A percentile compares a stretch with the other conserved stretches of the same genome.
Conservation (phyloP, 2,888 invertebrate genomes). For the Balanococcus diminutus region DNA sequence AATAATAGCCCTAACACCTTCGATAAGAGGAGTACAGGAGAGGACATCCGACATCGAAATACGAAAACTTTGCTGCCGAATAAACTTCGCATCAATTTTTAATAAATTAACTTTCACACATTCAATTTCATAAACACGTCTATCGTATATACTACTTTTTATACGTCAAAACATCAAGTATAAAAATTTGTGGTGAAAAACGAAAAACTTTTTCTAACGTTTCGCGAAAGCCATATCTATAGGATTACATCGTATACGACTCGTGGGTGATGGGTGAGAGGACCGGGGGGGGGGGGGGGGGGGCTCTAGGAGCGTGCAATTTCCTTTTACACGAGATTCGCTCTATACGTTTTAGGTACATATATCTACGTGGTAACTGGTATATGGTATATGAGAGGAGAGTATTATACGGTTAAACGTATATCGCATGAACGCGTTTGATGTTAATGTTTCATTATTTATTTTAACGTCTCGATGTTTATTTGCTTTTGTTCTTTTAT, state of each 20-base stretch:
- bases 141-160: neutral
- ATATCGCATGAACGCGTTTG: neutral
- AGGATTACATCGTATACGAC: neutral
- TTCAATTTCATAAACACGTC: neutral
- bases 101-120: neutral
- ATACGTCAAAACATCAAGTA: neutral
- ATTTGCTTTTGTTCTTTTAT: slow-evolving; percentile 16
- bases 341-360: neutral
- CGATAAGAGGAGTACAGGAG: neutral
- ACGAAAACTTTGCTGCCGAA: neutral
- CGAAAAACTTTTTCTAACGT: neutral
- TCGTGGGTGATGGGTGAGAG: neutral
- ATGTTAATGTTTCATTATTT: slow-evolving; percentile 8
- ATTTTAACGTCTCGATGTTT: slow-evolving; percentile 14
- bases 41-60: neutral
- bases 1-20: no score
- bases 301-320: neutral
- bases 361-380: neutral
- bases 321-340: neutral
- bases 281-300: neutral
- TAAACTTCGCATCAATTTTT: neutral
- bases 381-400: no score
- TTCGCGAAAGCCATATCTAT: neutral
- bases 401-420: neutral
- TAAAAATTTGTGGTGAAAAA: neutral